These are phyloP conservation scores for Parazoanthus atlanticus DNA, from an alignment of 92 coral and sea anemone species.

Conservation along the genomic window DNA sequence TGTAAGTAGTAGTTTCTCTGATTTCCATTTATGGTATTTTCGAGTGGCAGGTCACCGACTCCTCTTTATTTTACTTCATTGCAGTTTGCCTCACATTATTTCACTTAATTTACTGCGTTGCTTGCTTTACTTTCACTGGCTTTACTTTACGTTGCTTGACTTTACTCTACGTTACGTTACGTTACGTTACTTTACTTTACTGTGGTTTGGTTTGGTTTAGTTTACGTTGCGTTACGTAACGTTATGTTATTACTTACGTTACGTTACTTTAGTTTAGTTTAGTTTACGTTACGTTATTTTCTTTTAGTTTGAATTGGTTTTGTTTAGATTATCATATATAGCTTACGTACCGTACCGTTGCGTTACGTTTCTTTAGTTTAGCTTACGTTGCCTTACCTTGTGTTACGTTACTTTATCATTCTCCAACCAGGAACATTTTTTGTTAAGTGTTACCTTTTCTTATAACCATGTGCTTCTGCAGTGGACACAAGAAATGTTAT, in stretches of 20 bases:
- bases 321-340: no score
- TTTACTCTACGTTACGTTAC: neutral
- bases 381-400: neutral
- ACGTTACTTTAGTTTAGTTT: neutral
- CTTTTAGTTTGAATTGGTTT: no score
- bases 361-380: neutral
- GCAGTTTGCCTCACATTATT: no score
- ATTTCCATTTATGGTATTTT: neutral
- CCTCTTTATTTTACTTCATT: no score
- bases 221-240: neutral
- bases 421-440: no score
- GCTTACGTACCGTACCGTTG: neutral
- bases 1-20: neutral
- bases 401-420: neutral
- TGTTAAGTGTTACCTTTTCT: no score
- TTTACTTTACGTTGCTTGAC: neutral
- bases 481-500: slow-evolving; percentile 21
- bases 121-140: no score
- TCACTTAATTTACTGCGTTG: no score
- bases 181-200: neutral
- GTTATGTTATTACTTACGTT: neutral
- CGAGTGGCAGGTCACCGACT: neutral
- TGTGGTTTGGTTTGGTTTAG: neutral
- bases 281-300: neutral
- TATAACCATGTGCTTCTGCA: neutral